These are phyloP conservation scores for Isoperla grammatica DNA, from an alignment of 2,888 invertebrate species.

Conservation along the genomic window DNA sequence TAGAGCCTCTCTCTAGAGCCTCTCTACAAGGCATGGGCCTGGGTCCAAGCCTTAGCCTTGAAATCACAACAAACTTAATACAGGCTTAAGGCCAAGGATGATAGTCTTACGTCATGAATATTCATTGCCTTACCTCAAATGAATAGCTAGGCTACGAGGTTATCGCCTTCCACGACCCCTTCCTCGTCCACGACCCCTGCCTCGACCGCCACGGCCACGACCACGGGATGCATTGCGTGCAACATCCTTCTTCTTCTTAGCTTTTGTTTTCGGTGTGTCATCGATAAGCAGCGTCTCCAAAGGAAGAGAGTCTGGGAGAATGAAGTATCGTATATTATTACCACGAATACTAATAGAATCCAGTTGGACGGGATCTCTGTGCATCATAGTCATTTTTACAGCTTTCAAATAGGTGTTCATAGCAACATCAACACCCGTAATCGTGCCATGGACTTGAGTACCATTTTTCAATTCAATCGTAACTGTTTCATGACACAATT, in stretches of 20 bases:
- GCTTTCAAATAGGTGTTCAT: slow-evolving; percentile 99
- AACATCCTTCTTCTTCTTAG: slow-evolving; percentile 74
- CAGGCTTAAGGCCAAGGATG: too few species aligned
- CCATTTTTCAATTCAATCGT: slow-evolving; percentile 99
- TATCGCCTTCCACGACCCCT: too few species aligned
- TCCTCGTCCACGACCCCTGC: too few species aligned
- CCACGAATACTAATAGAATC: slow-evolving; percentile 95
- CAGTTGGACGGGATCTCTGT: slow-evolving; percentile 84
- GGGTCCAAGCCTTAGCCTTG: too few species aligned
- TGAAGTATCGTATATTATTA: slow-evolving; percentile 89
- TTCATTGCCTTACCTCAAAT: too few species aligned
- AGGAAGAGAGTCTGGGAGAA: slow-evolving; percentile 93
- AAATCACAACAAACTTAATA: too few species aligned
- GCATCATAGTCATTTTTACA: slow-evolving; percentile 96
- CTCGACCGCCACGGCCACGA: too few species aligned
- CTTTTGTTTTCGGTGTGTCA: slow-evolving; percentile 91
- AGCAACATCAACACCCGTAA: slow-evolving; percentile 97
- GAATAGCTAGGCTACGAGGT: too few species aligned
- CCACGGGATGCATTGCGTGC: slow-evolving; percentile 44
- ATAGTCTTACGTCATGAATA: too few species aligned
- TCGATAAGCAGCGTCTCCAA: slow-evolving; percentile 94
- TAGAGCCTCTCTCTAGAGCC: too few species aligned
- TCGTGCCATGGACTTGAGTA: slow-evolving; percentile 93
- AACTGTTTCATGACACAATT: slow-evolving; percentile 98
- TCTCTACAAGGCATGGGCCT: too few species aligned